Evolutionary conservation across 1,140 invertebrate species (phyloP).

Genomic region (Diachasmimorpha longicaudata): DNA sequence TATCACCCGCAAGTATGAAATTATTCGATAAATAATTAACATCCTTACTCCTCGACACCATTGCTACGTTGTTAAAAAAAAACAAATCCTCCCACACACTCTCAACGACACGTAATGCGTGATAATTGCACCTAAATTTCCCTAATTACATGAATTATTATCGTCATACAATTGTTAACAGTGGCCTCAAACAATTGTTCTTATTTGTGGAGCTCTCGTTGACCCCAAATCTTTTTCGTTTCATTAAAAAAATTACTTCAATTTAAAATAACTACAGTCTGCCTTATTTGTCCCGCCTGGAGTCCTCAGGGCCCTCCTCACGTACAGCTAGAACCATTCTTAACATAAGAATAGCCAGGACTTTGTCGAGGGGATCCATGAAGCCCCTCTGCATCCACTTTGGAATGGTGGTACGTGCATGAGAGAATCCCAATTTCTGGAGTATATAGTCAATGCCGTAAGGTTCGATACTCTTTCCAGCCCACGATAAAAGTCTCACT

Average conservation of each 20-base stretch:
- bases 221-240: neutral
- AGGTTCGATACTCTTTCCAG: conserved; percentile 94
- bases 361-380: conserved; percentile 93
- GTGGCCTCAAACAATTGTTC: no score
- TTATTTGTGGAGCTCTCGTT: no score
- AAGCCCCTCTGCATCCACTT: conserved; percentile 98
- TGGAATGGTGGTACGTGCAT: conserved; percentile 96
- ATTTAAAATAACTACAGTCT: neutral
- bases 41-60: no score
- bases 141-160: conserved; percentile 21
- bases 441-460: conserved; percentile 97
- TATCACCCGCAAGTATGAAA: conserved; percentile 30
- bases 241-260: neutral
- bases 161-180: neutral
- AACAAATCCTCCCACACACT: neutral
- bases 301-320: conserved; percentile 51
- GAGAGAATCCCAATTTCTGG: conserved; percentile 94
- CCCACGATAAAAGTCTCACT: conserved; percentile 92
- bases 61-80: neutral
- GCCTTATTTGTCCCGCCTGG: conserved; percentile 50
- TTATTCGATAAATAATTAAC: conserved; percentile 4
- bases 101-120: conserved; percentile 1
- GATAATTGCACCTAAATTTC: conserved; percentile 22
- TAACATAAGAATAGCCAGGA: conserved; percentile 75
- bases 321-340: conserved; percentile 66